phyloP scores from a whole-genome alignment of 23 tunicate species.

The Halocynthia aurantium region DNA sequence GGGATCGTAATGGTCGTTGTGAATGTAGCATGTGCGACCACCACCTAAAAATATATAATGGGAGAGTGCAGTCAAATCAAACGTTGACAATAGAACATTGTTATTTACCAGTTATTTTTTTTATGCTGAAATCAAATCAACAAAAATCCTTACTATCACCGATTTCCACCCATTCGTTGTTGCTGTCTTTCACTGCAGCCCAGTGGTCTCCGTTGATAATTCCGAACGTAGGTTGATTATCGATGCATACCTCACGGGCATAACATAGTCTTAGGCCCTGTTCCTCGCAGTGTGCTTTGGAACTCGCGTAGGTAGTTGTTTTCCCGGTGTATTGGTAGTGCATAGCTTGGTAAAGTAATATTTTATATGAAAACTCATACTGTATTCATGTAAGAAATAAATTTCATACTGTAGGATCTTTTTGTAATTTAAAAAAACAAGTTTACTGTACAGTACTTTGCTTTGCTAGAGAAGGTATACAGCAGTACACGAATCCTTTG shows the following conservation, averaged over 20 bases:
- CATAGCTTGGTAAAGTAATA: background rate
- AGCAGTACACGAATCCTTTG: slow-evolving; percentile 18
- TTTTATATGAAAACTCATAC: no score
- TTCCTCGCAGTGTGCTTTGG: slow-evolving; percentile 6
- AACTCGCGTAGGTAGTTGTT: slow-evolving; percentile 12
- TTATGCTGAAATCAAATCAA: no score
- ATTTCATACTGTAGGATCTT: no score
- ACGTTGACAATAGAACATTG: no score
- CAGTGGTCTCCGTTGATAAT: background rate
- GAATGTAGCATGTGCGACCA: background rate
- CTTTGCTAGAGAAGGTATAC: background rate
- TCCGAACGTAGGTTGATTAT: background rate
- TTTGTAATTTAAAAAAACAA: no score
- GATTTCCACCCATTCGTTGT: slow-evolving; percentile 2
- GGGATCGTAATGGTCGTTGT: background rate
- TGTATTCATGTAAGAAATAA: no score
- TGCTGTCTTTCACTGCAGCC: slow-evolving; percentile 1
- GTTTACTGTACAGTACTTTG: background rate
- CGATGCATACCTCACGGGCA: background rate
- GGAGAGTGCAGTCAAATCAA: no score
- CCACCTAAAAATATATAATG: no score
- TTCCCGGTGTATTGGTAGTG: slow-evolving; percentile 12
- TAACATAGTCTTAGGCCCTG: slow-evolving; percentile 6
- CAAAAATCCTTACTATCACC: background rate
- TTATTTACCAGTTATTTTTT: no score